Evolutionary conservation across 37 sponge, comb jelly and placozoan species (phyloP).

Genomic region (Diacarnus erythraeanus): DNA sequence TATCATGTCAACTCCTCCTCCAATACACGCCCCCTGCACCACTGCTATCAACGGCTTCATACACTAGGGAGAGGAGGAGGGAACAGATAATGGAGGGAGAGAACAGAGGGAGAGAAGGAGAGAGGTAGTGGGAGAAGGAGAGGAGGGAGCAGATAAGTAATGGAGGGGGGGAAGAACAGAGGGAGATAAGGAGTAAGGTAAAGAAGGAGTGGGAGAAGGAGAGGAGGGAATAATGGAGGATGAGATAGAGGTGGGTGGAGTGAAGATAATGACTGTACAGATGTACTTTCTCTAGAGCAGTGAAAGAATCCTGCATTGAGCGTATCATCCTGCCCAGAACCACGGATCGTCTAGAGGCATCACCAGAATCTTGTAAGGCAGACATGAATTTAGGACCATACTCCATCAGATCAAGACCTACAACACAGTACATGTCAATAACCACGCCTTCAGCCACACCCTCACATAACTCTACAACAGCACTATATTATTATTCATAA

Average conservation of each 20-base stretch:
- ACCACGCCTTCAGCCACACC: too few species aligned
- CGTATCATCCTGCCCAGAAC: slow-evolving; percentile 19
- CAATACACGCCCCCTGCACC: slow-evolving; percentile 91
- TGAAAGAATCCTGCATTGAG: slow-evolving; percentile 78
- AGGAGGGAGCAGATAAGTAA: not conserved
- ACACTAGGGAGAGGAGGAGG: slow-evolving; percentile 45
- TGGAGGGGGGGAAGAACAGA: not conserved
- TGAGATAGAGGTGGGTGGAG: not conserved
- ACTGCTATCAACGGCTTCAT: slow-evolving; percentile 90
- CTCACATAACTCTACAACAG: too few species aligned
- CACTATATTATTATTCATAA: too few species aligned
- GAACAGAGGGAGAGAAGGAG: not conserved
- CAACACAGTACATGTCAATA: too few species aligned
- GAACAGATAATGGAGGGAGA: not conserved
- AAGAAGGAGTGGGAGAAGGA: not conserved
- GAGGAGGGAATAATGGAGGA: not conserved
- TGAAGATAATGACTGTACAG: not conserved
- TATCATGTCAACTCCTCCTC: slow-evolving; percentile 94
- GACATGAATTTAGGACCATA: slow-evolving; percentile 32
- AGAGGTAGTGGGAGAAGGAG: not conserved
- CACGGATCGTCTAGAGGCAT: slow-evolving; percentile 67
- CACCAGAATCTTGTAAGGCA: not conserved
- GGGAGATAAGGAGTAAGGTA: not conserved
- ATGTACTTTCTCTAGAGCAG: slow-evolving; percentile 77
- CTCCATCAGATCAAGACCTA: slow-evolving; percentile 73